phyloP scores from a whole-genome alignment of 2,797 vertebrate species.

The Trematocara caparti region DNA sequence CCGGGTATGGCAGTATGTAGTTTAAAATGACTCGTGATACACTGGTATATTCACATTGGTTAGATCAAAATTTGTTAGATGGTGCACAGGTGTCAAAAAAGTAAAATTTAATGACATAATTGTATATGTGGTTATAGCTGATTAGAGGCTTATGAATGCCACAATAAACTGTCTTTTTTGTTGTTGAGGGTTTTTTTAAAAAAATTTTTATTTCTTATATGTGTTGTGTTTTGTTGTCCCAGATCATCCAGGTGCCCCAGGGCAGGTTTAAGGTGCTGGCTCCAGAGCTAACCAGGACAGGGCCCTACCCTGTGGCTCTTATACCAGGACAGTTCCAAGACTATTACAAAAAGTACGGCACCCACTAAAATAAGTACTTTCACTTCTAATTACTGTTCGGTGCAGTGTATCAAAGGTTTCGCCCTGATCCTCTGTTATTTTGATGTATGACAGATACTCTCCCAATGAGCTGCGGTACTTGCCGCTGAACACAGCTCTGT shows the following conservation, averaged over 20 bases:
- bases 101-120: background rate
- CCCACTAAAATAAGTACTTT: background rate
- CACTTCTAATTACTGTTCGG: background rate
- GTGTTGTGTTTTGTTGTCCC: background rate
- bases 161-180: background rate
- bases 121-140: background rate
- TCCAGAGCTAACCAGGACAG: slow-evolving; percentile 89
- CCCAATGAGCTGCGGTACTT: slow-evolving; percentile 96
- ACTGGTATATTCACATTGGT: background rate
- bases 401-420: background rate
- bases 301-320: slow-evolving; percentile 95
- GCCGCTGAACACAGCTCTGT: slow-evolving; percentile 94
- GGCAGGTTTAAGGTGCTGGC: slow-evolving; percentile 93
- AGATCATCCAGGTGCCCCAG: slow-evolving; percentile 98
- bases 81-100: background rate
- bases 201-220: fast-evolving
- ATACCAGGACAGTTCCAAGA: slow-evolving; percentile 99
- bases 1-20: background rate
- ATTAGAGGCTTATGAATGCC: background rate
- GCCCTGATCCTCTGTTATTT: background rate
- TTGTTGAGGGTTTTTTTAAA: fast-evolving
- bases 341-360: slow-evolving; percentile 92
- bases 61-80: background rate
- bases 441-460: slow-evolving; percentile 82
- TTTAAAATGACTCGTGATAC: background rate